Evolutionary conservation across 2,113 vertebrate species (phyloP).

Genomic region (Sander lucioperca): DNA sequence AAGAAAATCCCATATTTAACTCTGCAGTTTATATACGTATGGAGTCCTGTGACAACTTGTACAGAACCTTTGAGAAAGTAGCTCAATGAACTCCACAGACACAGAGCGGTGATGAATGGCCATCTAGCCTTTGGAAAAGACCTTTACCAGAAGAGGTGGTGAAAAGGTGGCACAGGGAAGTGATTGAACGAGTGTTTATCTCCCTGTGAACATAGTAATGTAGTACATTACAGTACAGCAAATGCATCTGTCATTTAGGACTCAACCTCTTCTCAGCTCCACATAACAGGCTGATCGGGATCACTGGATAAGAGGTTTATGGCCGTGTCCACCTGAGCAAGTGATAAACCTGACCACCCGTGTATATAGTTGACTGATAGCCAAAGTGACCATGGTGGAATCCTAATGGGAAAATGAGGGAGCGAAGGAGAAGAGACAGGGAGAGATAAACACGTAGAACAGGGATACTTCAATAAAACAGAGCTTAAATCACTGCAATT

Average conservation of each 20-base stretch:
- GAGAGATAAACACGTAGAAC: slow-evolving; percentile 6
- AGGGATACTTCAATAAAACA: slow-evolving; percentile 8
- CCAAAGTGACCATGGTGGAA: slow-evolving; percentile 42
- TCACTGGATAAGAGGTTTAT: slow-evolving; percentile 55
- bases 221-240: neutral
- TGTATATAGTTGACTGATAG: slow-evolving; percentile 41
- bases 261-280: slow-evolving; percentile 1
- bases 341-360: slow-evolving; percentile 40
- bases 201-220: neutral
- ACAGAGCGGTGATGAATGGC: neutral
- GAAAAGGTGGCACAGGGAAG: neutral
- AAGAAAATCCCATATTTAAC: slow-evolving; percentile 14
- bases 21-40: neutral
- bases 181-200: neutral
- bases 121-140: neutral
- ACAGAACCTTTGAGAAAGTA: neutral
- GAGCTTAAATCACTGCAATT: slow-evolving; percentile 31
- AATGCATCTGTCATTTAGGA: neutral
- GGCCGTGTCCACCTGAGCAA: neutral
- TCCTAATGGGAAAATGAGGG: slow-evolving; percentile 24
- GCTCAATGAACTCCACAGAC: neutral
- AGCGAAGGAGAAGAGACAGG: slow-evolving; percentile 4
- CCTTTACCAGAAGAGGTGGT: neutral
- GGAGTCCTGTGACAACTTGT: neutral
- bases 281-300: slow-evolving; percentile 46